Base-by-base conservation (phyloP, 2,888 invertebrate species). In the Philonicus albiceps region DNA sequence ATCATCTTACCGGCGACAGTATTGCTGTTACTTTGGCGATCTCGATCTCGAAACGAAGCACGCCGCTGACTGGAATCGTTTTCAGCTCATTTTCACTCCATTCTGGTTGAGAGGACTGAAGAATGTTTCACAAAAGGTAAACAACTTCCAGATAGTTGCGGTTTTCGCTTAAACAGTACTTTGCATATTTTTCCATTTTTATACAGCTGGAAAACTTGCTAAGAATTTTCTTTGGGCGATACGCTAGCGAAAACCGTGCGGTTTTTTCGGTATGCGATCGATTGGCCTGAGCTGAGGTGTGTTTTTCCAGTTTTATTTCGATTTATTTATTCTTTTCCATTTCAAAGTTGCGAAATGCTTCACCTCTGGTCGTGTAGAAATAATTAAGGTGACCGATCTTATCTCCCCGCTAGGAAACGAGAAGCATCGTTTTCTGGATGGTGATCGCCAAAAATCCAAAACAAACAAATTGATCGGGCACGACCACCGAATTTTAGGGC, bases 61-160 rank as follows among this genome's bases (percentile, higher is more conserved):
- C 49, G 72, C n/a, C 31, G 43, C 64, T 64, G 83, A 34, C 37
- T 37, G 83, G 55, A 37, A 13, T 55, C 83, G 19, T 83, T 83
- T 83, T 83, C 83, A 83, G 83, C 83, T 64, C 83, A 83, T 83
- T 83, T 83, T 83, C 83, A 64, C 83, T 83, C 64, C 83, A 83
- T 83, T 83, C 64, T 83, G 83, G 83, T 72, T 83, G 83, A 37
- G 72, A 64, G 34, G 37, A 16, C 83, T 72, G 37, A 83, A 83
- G 83, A 83, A 83, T 83, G 72, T 83, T 83, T 55, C 83, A 83
- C 83, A 83, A 83, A 83, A 83, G 83, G 83, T 64, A 83, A 83
- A 64, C 83, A 83, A 83, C 83, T 64, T 83, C 72, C 55, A 83
- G 83, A 83, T 83, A 83, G 83, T 72, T 83, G 83, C 72, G 83